Evolutionary conservation across 2,797 vertebrate genomes (phyloP).

Genomic region (Rhinella marina): DNA sequence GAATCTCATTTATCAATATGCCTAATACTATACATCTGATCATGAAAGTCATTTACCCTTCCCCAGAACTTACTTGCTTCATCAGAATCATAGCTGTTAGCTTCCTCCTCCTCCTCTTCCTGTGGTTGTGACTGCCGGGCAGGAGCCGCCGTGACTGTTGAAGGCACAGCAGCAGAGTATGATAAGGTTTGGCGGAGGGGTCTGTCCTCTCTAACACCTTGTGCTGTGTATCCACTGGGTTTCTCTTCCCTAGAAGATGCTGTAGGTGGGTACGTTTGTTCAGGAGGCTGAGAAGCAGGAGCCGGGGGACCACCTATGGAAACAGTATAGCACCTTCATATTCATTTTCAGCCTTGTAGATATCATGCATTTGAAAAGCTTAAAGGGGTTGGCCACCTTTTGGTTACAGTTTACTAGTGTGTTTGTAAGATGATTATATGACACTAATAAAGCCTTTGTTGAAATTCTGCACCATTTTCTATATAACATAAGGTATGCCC

Average conservation of each 20-base stretch:
- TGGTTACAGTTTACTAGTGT: too few species aligned
- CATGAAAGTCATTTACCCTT: neutral
- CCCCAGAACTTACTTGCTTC: slow-evolving; percentile 82
- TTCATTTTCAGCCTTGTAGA: neutral
- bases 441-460: too few species aligned
- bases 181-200: slow-evolving; percentile 66
- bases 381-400: too few species aligned
- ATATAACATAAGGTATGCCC: too few species aligned
- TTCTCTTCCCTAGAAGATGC: slow-evolving; percentile 70
- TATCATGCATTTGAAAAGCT: neutral
- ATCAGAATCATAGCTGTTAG: slow-evolving; percentile 92
- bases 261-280: slow-evolving; percentile 35
- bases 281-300: slow-evolving; percentile 42
- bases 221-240: slow-evolving; percentile 63
- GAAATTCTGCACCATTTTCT: too few species aligned
- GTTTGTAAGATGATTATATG: too few species aligned
- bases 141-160: slow-evolving; percentile 56
- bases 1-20: neutral
- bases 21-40: neutral
- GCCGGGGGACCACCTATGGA: slow-evolving; percentile 1
- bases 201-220: slow-evolving; percentile 78
- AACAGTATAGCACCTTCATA: neutral
- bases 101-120: slow-evolving; percentile 76
- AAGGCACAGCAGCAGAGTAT: slow-evolving; percentile 63
- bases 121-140: slow-evolving; percentile 64